Evolutionary conservation across 2,113 vertebrate species (phyloP), one percentile per base, ranked within the genome.

Genomic region (Odontesthes bonariensis): DNA sequence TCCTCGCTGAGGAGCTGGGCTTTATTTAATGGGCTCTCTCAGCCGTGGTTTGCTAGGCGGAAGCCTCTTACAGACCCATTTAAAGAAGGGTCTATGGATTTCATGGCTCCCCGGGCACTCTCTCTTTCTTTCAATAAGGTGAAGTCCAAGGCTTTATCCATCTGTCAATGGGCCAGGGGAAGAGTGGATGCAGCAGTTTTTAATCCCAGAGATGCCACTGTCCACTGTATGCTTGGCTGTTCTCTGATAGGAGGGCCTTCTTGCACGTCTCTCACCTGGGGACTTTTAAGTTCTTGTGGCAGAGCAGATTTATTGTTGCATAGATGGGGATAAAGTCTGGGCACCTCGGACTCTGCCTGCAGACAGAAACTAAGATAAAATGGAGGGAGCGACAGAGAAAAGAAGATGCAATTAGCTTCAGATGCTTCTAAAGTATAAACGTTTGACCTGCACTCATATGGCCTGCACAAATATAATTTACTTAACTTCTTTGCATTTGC

Each of bases 31-130:
- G 91, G 92, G 82, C 90, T 86, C 92, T 92, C 91, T 93, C 91
- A 91, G 85, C 84, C 82, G 84, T 88, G 88, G 85, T 90, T 86
- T 86, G 86, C 90, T 87, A 51, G 79, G 84, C 92, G 47, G 88
- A 93, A 92, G 89, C 93, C 92, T 94, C 89, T 92, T 93, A 92
- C 91, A 93, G 92, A 94, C 90, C 91, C 92, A 93, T 94, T 94
- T 93, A 92, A 91, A 89, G 89, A 86, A 88, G 85, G 89, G 91
- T 93, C 93, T 90, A 92, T 91, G 91, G 93, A 93, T 93, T 93
- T 92, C 93, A 94, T 93, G 92, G 92, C 90, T 93, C 93, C 93
- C 92, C 82, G 69, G 92, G 90, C 92, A 52, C 89, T 87, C 88
- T 90, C 89, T 91, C 81, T 85, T 91, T 88, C 88, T 92, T 92